Conservation (phyloP, 2,888 invertebrate genomes). For the Coleophora flavipennella region DNA sequence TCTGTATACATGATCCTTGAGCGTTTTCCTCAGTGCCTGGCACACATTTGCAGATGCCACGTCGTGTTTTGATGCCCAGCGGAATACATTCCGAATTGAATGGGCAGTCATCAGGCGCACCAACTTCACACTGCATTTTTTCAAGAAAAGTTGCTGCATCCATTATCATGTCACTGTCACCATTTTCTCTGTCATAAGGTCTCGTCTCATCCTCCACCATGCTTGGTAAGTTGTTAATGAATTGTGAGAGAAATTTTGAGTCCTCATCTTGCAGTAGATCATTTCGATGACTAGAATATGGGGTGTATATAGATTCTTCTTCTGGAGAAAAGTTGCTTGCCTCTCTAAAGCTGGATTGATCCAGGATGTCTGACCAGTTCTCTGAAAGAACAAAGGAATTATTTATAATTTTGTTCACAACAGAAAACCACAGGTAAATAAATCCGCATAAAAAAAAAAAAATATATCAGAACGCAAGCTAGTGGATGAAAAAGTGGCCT, state of each 20-base stretch:
- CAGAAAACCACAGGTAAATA: too few species aligned
- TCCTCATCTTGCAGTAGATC: slow-evolving; percentile 50
- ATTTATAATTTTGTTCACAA: too few species aligned
- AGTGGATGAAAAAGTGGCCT: too few species aligned
- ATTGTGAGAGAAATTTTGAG: slow-evolving; percentile 45
- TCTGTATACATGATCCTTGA: slow-evolving; percentile 48
- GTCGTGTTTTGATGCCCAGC: slow-evolving; percentile 64
- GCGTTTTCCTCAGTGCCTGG: slow-evolving; percentile 69
- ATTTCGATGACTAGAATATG: slow-evolving; percentile 43
- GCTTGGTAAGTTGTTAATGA: slow-evolving; percentile 52
- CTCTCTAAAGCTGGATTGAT: slow-evolving; percentile 56
- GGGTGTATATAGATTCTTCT: slow-evolving; percentile 51
- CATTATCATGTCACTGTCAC: slow-evolving; percentile 59
- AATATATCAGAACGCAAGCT: too few species aligned
- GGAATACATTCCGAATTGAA: slow-evolving; percentile 80
- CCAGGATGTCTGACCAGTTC: slow-evolving; percentile 64
- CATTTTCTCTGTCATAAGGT: slow-evolving; percentile 43
- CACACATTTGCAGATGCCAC: slow-evolving; percentile 82
- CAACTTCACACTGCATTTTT: slow-evolving; percentile 75
- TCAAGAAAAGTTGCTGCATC: slow-evolving; percentile 64
- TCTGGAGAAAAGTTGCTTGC: slow-evolving; percentile 48
- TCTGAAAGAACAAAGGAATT: slow-evolving; percentile 33
- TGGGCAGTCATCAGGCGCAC: slow-evolving; percentile 72
- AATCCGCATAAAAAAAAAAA: too few species aligned
- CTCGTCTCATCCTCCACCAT: slow-evolving; percentile 50